phyloP scores from a whole-genome alignment of 2,113 vertebrate species.

The Alouatta palliata region DNA sequence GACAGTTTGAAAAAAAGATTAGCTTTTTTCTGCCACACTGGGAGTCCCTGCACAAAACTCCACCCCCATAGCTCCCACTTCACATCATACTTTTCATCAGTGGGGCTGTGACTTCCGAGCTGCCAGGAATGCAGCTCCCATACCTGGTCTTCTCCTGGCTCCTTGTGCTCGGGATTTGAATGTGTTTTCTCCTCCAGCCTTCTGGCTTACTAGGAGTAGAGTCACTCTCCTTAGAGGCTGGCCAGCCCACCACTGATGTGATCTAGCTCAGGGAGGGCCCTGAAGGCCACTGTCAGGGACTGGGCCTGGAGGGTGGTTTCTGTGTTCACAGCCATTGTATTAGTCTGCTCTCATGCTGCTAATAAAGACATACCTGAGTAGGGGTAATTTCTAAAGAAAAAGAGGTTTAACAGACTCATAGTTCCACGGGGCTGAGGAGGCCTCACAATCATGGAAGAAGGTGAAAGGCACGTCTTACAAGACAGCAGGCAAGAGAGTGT shows the following conservation, averaged over 20 bases:
- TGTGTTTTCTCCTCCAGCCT: neutral
- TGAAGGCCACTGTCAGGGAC: neutral
- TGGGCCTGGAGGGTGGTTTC: neutral
- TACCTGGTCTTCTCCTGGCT: no score
- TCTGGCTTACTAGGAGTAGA: neutral
- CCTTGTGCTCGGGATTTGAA: neutral
- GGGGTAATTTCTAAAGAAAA: no score
- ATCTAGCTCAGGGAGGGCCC: neutral
- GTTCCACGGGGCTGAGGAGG: no score
- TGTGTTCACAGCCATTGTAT: no score
- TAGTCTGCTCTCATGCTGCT: no score
- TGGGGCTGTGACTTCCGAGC: neutral
- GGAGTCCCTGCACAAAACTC: neutral
- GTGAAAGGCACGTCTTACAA: no score
- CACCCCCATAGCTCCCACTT: neutral
- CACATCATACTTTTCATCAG: rapidly evolving
- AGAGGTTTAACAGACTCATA: no score
- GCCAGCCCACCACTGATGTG: neutral
- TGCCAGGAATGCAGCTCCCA: rapidly evolving
- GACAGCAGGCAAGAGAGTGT: no score
- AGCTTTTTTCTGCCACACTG: neutral
- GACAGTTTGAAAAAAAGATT: neutral
- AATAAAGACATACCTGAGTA: no score
- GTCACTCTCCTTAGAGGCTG: no score
- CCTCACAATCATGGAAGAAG: no score